Evolutionary conservation across 2,888 invertebrate species (phyloP).

Genomic region (Choristoneura rosaceana): DNA sequence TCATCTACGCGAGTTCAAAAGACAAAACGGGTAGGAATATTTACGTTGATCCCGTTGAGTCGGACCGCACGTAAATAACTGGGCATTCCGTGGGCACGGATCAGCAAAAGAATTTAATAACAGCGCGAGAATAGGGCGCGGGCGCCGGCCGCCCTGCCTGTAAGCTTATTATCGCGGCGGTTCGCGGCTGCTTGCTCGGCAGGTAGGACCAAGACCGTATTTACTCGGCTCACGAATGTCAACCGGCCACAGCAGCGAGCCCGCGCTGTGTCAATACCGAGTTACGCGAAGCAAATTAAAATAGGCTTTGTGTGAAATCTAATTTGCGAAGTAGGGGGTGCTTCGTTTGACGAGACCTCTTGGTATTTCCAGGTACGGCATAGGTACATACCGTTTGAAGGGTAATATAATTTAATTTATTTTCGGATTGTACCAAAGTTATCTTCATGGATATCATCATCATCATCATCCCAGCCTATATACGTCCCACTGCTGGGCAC

Average conservation of each 20-base stretch:
- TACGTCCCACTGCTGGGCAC: too few species aligned
- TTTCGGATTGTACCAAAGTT: neutral
- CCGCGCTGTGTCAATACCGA: conserved; percentile 66
- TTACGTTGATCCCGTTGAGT: conserved; percentile 72
- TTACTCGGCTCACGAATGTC: conserved; percentile 74
- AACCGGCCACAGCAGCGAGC: conserved; percentile 62
- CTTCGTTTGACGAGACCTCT: conserved; percentile 66
- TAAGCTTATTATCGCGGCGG: conserved; percentile 80
- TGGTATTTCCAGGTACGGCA: conserved; percentile 51
- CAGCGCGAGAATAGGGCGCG: conserved; percentile 57
- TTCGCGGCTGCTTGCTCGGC: conserved; percentile 55
- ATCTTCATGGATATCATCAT: too few species aligned
- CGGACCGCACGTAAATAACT: conserved; percentile 73
- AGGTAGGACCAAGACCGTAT: conserved; percentile 60
- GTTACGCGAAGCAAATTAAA: conserved; percentile 82
- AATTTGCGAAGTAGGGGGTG: conserved; percentile 79
- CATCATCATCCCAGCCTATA: too few species aligned
- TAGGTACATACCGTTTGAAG: neutral
- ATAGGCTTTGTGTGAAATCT: conserved; percentile 84
- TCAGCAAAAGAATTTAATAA: conserved; percentile 84
- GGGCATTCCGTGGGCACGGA: conserved; percentile 67
- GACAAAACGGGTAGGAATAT: conserved; percentile 65
- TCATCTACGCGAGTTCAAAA: conserved; percentile 68
- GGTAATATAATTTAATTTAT: conserved; percentile 8
- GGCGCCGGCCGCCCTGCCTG: conserved; percentile 65